phyloP scores from a whole-genome alignment of 2,113 vertebrate species.

The Telmatochromis sp. region DNA sequence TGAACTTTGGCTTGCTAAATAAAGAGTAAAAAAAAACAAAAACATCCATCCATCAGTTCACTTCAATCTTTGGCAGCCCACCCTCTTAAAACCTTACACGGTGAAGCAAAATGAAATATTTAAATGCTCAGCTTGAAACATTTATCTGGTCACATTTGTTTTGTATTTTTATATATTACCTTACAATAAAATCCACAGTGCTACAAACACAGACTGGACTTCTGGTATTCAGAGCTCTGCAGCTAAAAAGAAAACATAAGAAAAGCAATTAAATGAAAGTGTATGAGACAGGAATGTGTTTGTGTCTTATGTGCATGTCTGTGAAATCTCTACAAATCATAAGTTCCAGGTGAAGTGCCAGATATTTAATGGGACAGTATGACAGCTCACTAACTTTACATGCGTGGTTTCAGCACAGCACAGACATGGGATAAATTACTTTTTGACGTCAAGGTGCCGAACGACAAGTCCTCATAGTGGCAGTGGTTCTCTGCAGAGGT shows the following conservation, averaged over 20 bases:
- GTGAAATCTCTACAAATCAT: neutral
- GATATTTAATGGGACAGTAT: neutral
- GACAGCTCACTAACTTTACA: neutral
- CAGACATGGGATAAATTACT: neutral
- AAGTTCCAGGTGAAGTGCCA: neutral
- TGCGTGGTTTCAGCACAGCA: neutral
- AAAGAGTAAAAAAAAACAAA: neutral
- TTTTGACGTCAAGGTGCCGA: neutral
- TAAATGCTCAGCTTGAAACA: neutral
- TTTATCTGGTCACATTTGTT: neutral
- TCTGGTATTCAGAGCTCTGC: neutral
- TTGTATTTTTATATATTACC: neutral
- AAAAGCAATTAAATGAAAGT: neutral
- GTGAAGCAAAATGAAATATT: neutral
- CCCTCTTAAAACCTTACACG: neutral
- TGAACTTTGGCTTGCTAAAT: neutral
- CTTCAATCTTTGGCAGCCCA: neutral
- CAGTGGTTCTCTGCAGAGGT: neutral
- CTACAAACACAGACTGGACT: neutral
- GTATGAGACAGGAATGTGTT: neutral
- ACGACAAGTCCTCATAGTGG: neutral
- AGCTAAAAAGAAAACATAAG: neutral
- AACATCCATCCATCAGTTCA: neutral
- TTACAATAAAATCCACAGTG: neutral
- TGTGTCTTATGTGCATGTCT: neutral